A percentile compares a stretch with the other conserved stretches of the same genome.
phyloP scores from a whole-genome alignment of 2,888 invertebrate genomes.

The Eupelmus urozonus region DNA sequence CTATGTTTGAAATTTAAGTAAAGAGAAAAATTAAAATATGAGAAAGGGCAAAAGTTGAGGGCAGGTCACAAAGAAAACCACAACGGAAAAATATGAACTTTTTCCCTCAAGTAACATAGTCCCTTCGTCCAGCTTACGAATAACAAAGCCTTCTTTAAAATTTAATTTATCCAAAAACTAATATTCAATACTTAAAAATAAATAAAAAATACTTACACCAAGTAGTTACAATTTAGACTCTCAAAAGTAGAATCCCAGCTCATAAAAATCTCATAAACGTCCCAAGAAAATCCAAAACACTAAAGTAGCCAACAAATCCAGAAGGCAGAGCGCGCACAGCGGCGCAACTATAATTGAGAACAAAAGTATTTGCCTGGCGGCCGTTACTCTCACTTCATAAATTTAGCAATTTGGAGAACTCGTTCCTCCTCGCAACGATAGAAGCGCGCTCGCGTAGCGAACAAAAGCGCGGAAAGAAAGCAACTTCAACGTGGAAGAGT shows the following conservation, averaged over 20 bases:
- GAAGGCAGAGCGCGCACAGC: background rate
- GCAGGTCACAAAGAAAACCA: too few species aligned
- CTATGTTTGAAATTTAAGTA: too few species aligned
- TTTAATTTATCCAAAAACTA: too few species aligned
- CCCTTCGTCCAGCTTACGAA: too few species aligned
- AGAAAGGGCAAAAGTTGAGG: too few species aligned
- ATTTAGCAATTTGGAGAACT: slow-evolving; percentile 30
- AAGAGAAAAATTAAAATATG: too few species aligned
- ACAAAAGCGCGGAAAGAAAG: background rate
- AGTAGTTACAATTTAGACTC: background rate
- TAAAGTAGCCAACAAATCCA: slow-evolving; percentile 3
- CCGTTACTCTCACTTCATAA: slow-evolving; percentile 48
- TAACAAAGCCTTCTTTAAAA: too few species aligned
- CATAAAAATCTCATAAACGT: too few species aligned
- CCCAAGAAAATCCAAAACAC: background rate
- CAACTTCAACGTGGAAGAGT: too few species aligned
- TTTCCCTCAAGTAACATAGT: too few species aligned
- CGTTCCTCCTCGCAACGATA: background rate
- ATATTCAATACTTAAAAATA: too few species aligned
- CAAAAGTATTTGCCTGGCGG: slow-evolving; percentile 14
- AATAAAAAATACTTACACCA: background rate
- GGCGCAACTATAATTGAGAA: slow-evolving; percentile 23
- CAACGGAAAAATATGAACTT: too few species aligned
- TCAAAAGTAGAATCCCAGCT: background rate
- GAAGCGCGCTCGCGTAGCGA: background rate